Evolutionary conservation across 2,113 vertebrate genomes (phyloP), one percentile per base, ranked within the genome.

Genomic region (Pycnonotus jocosus): DNA sequence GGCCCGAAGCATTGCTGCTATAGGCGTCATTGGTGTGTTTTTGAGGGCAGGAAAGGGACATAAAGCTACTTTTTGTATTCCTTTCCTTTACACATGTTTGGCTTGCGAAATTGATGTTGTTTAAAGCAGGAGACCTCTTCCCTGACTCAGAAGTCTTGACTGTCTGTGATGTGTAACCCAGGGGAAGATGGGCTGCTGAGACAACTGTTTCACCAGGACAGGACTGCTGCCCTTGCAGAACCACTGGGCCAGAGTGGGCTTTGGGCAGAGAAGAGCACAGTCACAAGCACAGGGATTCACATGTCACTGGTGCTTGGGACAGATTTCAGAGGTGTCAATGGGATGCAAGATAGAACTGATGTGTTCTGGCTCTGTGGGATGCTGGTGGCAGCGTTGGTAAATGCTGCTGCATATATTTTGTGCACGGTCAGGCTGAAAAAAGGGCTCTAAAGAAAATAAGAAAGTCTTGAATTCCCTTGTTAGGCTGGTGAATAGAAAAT

Each of bases 111-210:
- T 8, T 6, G 2, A 44, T 1, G 0, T 25, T 5, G 7, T 76
- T 79, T 70, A 64, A 54, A 73, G 47, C 24, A 35, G 42, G 33
- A 50, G 25, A 69, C 18, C 64, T 27, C 18, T 48, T 83, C 45
- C 33, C 38, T 62, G 23, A 22, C 45, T 33, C 48, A 0, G 1
- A 54, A 35, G 38, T 22, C 51, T 62, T 13, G 38, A 25, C 51
- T 74, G 58, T 30, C 38, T 0, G 0, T 35, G 30, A 9, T 0
- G 6, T 6, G 1, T 51, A 47, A 56, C 19, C 28, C 35, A 33
- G 15, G 35, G 22, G 58, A 50, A 42, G 77, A 20, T 2, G 8
- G 25, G 76, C 48, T 87, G 45, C 48, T 2, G 13, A 21, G 21
- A 40, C 30, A 23, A 9, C 9, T 86, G 79, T 38, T 12, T 54